phyloP scores from a whole-genome alignment of 2,113 vertebrate species.

The Myrmecobius fasciatus region DNA sequence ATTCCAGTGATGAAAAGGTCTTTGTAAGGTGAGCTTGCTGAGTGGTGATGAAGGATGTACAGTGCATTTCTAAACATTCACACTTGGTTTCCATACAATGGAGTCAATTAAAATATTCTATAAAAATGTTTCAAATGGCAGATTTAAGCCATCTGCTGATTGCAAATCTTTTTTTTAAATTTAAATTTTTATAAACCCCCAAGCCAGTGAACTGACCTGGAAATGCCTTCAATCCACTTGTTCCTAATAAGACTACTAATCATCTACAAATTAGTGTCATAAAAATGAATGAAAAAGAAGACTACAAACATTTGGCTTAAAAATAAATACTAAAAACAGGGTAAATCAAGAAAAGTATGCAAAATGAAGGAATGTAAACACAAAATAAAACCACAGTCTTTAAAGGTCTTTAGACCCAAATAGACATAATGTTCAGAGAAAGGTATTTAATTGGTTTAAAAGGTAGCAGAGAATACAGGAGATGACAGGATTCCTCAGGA shows the following conservation, averaged over 20 bases:
- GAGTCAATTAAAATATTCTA: slow-evolving; percentile 68
- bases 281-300: slow-evolving; percentile 78
- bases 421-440: slow-evolving; percentile 84
- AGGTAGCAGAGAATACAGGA: slow-evolving; percentile 83
- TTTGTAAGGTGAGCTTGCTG: slow-evolving; percentile 25
- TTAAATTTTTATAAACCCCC: slow-evolving; percentile 59
- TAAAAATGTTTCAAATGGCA: slow-evolving; percentile 63
- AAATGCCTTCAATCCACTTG: slow-evolving; percentile 78
- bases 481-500: slow-evolving; percentile 58
- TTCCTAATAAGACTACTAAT: slow-evolving; percentile 79
- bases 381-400: slow-evolving; percentile 81
- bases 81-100: slow-evolving; percentile 59
- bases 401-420: slow-evolving; percentile 81
- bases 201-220: slow-evolving; percentile 35
- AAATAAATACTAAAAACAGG: slow-evolving; percentile 90
- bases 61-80: slow-evolving; percentile 57
- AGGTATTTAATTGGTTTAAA: slow-evolving; percentile 88
- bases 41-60: slow-evolving; percentile 13
- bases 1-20: slow-evolving; percentile 44
- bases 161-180: slow-evolving; percentile 60
- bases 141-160: slow-evolving; percentile 50
- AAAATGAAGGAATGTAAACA: slow-evolving; percentile 85
- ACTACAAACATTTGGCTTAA: slow-evolving; percentile 86
- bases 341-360: slow-evolving; percentile 83
- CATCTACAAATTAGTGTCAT: slow-evolving; percentile 84